phyloP scores from a whole-genome alignment of 1,140 invertebrate genomes.

The Cylas formicarius region DNA sequence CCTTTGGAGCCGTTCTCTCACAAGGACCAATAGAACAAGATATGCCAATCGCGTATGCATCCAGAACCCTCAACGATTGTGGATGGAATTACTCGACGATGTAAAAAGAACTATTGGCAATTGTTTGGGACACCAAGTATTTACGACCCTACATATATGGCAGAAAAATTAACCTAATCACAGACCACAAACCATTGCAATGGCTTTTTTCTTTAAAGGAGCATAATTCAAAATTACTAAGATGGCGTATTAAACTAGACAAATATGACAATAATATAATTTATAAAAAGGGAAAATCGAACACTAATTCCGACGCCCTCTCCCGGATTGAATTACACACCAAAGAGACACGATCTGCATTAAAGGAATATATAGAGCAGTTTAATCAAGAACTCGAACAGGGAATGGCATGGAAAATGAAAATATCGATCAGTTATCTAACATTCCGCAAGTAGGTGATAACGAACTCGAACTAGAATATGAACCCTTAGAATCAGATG shows the following conservation, averaged over 20 bases:
- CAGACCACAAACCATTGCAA: constrained; percentile 43
- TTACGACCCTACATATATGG: constrained; percentile 37
- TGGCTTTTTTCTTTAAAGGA: constrained; percentile 36
- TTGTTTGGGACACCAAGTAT: constrained; percentile 14
- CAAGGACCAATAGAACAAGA: constrained; percentile 11
- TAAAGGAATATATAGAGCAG: too few relatives aligned
- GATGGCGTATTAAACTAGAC: constrained; percentile 11
- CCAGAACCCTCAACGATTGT: constrained; percentile 14
- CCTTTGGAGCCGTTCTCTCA: constrained; percentile 32
- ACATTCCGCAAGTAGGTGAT: neutral
- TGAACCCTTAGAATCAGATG: neutral
- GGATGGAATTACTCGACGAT: constrained; percentile 28
- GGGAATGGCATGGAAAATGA: too few relatives aligned
- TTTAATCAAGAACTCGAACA: too few relatives aligned
- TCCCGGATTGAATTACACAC: too few relatives aligned
- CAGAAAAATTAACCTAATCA: constrained; percentile 42
- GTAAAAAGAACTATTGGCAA: constrained; percentile 25
- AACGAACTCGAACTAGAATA: neutral
- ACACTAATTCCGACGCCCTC: constrained; percentile 38
- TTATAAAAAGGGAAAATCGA: constrained; percentile 39
- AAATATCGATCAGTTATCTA: too few relatives aligned
- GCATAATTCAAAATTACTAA: constrained; percentile 10
- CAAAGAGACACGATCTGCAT: too few relatives aligned
- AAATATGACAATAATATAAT: constrained; percentile 3
- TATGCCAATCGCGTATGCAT: constrained; percentile 27